Base-by-base conservation (phyloP, 2,113 vertebrate species). In the Ursus arctos region DNA sequence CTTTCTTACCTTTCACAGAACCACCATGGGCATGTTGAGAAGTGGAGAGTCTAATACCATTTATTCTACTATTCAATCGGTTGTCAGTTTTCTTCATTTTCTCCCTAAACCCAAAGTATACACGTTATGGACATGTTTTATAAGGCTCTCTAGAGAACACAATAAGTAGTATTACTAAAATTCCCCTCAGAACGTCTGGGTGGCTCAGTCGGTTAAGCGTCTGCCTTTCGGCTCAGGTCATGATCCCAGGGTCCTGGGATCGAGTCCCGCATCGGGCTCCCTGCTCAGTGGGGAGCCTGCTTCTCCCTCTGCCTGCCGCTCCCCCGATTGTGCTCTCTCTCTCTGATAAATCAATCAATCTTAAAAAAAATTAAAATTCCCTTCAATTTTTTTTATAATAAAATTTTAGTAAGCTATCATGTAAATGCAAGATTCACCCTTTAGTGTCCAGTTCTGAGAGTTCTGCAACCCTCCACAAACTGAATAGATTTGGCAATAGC, bases 1-100 rank as follows among this genome's bases (percentile, higher is more conserved):
- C 8, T 0, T 65, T 16, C 97, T 98, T 98, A 99, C 99, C 99
- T 99, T 99, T 99, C 88, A 96, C 98, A 92, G 98, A 31, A 9
- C 98, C 97, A 22, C 98, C 95, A n/a, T 88, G 98, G 69, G 98
- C 80, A 79, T 98, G 98, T 94, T 98, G 99, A 85, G 98, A 95
- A 15, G 98, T 51, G 47, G 98, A 97, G 26, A 98, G 86, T 96
- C 98, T 89, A 86, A 99, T 83, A 13, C 99, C 99, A 1, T 99
- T 99, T 43, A 98, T 95, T 95, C 99, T 99, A 93, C 97, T 98
- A 51, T 53, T 98, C 97, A 99, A 61, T 57, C 98, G 97, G 88
- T 93, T 98, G 97, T 99, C 99, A 16, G 94, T 79, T 95, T 99
- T 99, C 98, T 99, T 99, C 65, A 89, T 96, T 98, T 99, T 99